Conservation (phyloP, 2,797 vertebrate species). For the Rhabdophis nuchalis region DNA sequence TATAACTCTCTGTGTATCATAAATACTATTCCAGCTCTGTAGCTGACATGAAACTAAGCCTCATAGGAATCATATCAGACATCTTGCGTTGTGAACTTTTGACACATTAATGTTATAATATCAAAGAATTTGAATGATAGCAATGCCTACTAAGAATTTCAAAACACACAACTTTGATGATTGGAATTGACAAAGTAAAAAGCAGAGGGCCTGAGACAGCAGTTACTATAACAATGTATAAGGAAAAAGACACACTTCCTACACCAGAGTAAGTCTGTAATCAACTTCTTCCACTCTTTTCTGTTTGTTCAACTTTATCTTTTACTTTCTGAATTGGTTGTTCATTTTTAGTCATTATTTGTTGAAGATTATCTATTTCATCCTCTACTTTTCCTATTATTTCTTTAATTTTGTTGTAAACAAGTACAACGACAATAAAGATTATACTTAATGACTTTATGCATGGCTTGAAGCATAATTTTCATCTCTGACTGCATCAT, state of each 20-base stretch:
- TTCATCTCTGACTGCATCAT: no score
- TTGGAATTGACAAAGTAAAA: neutral
- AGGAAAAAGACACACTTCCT: neutral
- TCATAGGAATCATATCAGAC: neutral
- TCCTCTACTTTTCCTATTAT: no score
- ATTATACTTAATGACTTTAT: no score
- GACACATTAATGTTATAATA: neutral
- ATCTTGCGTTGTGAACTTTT: neutral
- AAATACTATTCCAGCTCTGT: slow-evolving; percentile 25
- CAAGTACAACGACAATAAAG: no score
- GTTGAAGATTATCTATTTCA: no score
- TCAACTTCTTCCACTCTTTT: no score
- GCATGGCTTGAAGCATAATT: no score
- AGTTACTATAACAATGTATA: neutral
- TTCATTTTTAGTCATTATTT: no score
- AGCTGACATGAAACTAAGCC: neutral
- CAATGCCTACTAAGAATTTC: slow-evolving; percentile 9
- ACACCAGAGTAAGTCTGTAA: neutral
- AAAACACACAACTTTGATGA: neutral
- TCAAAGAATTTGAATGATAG: neutral
- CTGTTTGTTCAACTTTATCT: no score
- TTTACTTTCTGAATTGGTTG: no score
- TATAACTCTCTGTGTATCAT: neutral
- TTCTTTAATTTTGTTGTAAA: no score
- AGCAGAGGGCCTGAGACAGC: neutral